phyloP scores from a whole-genome alignment of 2,888 invertebrate genomes.

The Ceratothoa steindachneri region DNA sequence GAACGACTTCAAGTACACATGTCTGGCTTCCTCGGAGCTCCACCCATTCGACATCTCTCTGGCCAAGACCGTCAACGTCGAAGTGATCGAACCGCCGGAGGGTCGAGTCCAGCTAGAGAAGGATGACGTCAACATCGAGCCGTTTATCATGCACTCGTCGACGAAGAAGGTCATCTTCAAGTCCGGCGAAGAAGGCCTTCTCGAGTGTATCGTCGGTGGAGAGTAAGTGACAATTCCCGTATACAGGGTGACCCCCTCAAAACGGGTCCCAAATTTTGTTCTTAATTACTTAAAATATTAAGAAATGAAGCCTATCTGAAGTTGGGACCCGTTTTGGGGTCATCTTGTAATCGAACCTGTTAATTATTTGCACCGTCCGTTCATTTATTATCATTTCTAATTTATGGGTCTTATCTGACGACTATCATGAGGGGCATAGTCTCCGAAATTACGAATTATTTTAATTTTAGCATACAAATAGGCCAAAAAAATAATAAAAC shows the following conservation, averaged over 20 bases:
- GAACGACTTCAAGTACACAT: conserved; percentile 29
- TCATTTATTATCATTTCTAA: no score
- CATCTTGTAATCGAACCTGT: background rate
- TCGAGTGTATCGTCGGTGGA: conserved; percentile 45
- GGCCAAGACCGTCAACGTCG: conserved; percentile 26
- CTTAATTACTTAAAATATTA: no score
- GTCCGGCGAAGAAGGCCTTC: conserved; percentile 20
- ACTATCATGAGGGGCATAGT: no score
- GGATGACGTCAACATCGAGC: conserved; percentile 31
- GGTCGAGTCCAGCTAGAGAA: conserved; percentile 19
- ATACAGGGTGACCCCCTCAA: no score
- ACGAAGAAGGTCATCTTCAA: conserved; percentile 14
- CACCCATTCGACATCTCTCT: conserved; percentile 34
- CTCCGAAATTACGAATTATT: no score
- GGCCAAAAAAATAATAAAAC: no score
- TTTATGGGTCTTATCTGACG: no score
- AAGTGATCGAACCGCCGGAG: conserved; percentile 22
- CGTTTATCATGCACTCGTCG: conserved; percentile 39
- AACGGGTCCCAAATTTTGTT: no score
- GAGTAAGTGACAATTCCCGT: conserved; percentile 28
- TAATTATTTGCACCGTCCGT: no score
- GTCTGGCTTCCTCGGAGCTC: conserved; percentile 29
- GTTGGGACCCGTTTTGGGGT: background rate
- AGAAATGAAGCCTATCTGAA: no score
- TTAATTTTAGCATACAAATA: no score